Conservation (phyloP, 2,113 vertebrate genomes). For the Eolophus roseicapilla region DNA sequence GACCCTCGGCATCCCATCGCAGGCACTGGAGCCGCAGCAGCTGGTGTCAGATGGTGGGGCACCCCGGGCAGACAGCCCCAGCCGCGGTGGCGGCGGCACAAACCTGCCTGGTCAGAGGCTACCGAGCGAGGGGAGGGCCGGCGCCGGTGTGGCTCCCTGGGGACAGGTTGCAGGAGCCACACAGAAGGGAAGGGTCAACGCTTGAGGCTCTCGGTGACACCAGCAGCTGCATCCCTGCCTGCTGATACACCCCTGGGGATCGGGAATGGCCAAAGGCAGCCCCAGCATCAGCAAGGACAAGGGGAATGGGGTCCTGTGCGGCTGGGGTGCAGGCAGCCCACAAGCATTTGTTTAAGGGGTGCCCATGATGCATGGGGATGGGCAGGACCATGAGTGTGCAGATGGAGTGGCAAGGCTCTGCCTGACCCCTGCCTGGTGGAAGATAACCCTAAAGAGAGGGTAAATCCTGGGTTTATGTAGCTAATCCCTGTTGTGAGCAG, state of each 20-base stretch:
- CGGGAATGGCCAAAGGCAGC: not conserved
- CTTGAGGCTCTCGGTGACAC: not conserved
- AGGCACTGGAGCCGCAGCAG: not conserved
- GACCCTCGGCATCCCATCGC: not conserved
- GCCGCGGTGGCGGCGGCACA: rapidly evolving
- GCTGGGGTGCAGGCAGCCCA: not conserved
- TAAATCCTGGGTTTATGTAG: rapidly evolving
- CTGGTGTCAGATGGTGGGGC: slow-evolving; percentile 41
- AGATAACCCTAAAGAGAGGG: not conserved
- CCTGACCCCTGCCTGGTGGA: not conserved
- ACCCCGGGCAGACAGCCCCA: not conserved
- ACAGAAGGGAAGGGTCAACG: not conserved
- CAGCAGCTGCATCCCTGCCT: not conserved
- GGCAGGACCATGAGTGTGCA: not conserved
- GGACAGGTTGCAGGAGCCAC: not conserved
- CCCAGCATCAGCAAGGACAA: not conserved
- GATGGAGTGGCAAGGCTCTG: not conserved
- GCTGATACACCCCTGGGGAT: rapidly evolving
- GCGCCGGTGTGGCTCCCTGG: not conserved
- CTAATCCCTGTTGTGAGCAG: not conserved
- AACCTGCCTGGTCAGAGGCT: slow-evolving; percentile 16
- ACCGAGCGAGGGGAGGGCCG: not conserved
- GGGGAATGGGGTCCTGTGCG: not conserved
- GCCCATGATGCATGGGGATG: not conserved
- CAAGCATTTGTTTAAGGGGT: not conserved